Conservation (phyloP, 1,140 invertebrate species). For the Harlomillsia oculata region DNA sequence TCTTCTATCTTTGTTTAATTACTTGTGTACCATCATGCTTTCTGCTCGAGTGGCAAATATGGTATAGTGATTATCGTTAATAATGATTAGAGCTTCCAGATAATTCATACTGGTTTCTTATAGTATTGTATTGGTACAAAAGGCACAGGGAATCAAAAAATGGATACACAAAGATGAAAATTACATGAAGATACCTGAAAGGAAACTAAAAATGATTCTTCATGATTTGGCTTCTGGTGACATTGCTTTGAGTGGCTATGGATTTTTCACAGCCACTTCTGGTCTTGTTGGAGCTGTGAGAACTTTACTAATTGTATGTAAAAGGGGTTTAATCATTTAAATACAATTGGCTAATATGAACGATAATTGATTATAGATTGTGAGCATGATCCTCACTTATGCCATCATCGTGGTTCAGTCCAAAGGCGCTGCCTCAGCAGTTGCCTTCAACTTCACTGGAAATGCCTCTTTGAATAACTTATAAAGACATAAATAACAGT, state of each 20-base stretch:
- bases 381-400: slow-evolving; percentile 7
- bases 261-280: background rate
- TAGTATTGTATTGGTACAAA: background rate
- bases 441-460: no score
- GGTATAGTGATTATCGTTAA: background rate
- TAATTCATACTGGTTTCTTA: no score
- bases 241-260: background rate
- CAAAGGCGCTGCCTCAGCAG: background rate
- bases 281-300: slow-evolving; percentile 3
- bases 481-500: no score
- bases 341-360: background rate
- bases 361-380: background rate
- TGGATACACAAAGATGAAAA: slow-evolving; percentile 1
- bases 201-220: slow-evolving; percentile 5
- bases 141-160: background rate
- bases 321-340: background rate
- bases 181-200: background rate
- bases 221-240: background rate
- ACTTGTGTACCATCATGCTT: background rate
- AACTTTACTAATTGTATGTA: background rate
- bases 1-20: slow-evolving; percentile 1
- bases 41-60: background rate
- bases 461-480: no score
- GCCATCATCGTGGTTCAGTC: slow-evolving; percentile 12
- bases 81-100: background rate